Conservation (phyloP, 1,140 invertebrate species). For the Monochamus saltuarius region DNA sequence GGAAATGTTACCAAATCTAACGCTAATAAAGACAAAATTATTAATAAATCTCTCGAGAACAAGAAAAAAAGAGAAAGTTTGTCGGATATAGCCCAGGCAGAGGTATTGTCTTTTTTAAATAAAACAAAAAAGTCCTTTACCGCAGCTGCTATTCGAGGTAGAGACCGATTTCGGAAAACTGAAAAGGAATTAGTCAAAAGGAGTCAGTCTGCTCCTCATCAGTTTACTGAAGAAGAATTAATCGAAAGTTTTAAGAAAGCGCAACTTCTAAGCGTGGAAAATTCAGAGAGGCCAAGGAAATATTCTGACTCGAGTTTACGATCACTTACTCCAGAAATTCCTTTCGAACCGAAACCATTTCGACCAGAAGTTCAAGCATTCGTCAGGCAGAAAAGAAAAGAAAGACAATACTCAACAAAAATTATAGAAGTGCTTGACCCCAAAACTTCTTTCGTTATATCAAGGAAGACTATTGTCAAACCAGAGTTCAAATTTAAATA, state of each 20-base stretch:
- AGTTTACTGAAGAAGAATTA: conserved; percentile 55
- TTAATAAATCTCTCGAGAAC: conserved; percentile 4
- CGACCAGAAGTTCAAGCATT: conserved; percentile 26
- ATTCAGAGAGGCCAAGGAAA: conserved; percentile 25
- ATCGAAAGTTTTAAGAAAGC: conserved; percentile 54
- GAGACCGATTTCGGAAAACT: conserved; percentile 32
- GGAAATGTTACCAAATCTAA: no score
- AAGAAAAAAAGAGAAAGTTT: conserved; percentile 31
- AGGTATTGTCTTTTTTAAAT: conserved; percentile 37
- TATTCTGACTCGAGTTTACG: conserved; percentile 28
- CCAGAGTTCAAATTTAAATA: conserved; percentile 14
- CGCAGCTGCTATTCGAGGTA: conserved; percentile 32
- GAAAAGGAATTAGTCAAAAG: conserved; percentile 45
- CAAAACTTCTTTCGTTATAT: conserved; percentile 37
- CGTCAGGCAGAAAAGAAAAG: conserved; percentile 24
- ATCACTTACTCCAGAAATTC: background rate
- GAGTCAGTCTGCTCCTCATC: conserved; percentile 54
- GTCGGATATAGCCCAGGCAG: conserved; percentile 38
- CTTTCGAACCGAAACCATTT: conserved; percentile 21
- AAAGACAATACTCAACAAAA: conserved; percentile 35
- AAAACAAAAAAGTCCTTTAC: conserved; percentile 42
- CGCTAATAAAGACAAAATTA: conserved; percentile 5
- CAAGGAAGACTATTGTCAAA: conserved; percentile 29
- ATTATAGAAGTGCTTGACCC: conserved; percentile 49
- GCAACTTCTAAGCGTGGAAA: conserved; percentile 43